Evolutionary conservation across 2,888 invertebrate genomes (phyloP).

Genomic region (Erannis defoliaria): DNA sequence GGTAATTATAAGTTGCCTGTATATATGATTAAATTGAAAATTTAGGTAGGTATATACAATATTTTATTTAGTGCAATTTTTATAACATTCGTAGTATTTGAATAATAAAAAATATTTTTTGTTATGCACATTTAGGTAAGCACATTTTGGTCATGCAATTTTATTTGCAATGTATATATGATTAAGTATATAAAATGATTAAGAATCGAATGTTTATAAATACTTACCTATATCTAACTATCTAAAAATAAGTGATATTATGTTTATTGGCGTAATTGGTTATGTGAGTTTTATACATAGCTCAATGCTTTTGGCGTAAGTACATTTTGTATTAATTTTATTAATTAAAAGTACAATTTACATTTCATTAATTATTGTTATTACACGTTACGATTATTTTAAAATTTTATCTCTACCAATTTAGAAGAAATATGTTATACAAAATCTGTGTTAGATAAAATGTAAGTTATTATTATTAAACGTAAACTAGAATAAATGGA

Average conservation of each 20-base stretch:
- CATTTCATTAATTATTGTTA: too few species aligned
- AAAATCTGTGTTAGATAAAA: too few species aligned
- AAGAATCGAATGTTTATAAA: conserved; percentile 10
- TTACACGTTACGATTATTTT: too few species aligned
- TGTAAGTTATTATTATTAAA: too few species aligned
- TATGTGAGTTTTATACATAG: conserved; percentile 14
- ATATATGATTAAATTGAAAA: conserved; percentile 9
- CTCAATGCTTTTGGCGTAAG: too few species aligned
- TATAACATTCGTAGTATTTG: conserved; percentile 9
- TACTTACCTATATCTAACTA: too few species aligned
- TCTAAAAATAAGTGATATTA: conserved; percentile 1
- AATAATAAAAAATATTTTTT: conserved; percentile 1
- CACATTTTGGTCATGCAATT: conserved; percentile 21
- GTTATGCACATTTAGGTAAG: conserved; percentile 10
- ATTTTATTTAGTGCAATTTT: conserved; percentile 11
- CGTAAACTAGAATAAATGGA: too few species aligned
- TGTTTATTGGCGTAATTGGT: not conserved
- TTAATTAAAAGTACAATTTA: too few species aligned
- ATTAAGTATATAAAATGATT: conserved; percentile 8
- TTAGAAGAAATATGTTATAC: too few species aligned
- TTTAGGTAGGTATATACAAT: conserved; percentile 8
- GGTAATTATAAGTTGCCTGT: too few species aligned
- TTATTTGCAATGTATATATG: conserved; percentile 26
- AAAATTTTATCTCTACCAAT: too few species aligned
- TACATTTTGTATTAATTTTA: too few species aligned